Conservation (phyloP, 2,797 vertebrate species). For the Gastrophryne carolinensis region DNA sequence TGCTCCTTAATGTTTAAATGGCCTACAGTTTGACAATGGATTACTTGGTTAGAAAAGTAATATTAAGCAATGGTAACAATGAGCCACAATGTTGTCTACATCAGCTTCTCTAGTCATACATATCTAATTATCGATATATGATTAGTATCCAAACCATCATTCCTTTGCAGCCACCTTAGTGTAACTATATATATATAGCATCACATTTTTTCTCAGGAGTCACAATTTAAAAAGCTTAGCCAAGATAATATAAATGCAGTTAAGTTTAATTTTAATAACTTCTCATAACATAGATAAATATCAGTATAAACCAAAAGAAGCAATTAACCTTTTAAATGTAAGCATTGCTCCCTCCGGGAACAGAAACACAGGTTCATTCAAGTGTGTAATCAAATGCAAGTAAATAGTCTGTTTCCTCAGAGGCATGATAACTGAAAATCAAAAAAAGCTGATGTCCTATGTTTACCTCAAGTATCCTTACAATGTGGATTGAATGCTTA, state of each 20-base stretch:
- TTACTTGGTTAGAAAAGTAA: too few species aligned
- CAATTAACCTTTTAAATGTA: constrained; percentile 46
- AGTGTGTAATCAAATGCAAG: constrained; percentile 31
- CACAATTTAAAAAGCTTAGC: background rate
- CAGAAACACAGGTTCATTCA: constrained; percentile 31
- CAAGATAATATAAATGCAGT: background rate
- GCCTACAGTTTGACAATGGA: too few species aligned
- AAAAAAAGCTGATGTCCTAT: background rate
- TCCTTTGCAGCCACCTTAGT: too few species aligned
- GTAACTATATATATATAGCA: too few species aligned
- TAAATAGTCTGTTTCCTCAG: constrained; percentile 1
- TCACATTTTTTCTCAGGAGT: too few species aligned
- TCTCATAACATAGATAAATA: constrained; percentile 25
- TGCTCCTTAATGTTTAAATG: too few species aligned
- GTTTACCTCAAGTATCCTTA: constrained; percentile 4
- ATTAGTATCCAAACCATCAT: too few species aligned
- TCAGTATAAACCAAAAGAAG: constrained; percentile 30
- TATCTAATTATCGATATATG: too few species aligned
- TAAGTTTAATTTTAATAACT: constrained; percentile 9
- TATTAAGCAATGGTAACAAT: too few species aligned
- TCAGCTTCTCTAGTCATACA: background rate
- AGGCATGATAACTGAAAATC: background rate
- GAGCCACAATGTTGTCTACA: background rate
- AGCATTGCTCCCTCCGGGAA: constrained; percentile 20
- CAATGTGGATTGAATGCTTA: background rate